These are phyloP conservation scores for Ricordea florida DNA, from an alignment of 92 coral and sea anemone species.

Conservation along the genomic window DNA sequence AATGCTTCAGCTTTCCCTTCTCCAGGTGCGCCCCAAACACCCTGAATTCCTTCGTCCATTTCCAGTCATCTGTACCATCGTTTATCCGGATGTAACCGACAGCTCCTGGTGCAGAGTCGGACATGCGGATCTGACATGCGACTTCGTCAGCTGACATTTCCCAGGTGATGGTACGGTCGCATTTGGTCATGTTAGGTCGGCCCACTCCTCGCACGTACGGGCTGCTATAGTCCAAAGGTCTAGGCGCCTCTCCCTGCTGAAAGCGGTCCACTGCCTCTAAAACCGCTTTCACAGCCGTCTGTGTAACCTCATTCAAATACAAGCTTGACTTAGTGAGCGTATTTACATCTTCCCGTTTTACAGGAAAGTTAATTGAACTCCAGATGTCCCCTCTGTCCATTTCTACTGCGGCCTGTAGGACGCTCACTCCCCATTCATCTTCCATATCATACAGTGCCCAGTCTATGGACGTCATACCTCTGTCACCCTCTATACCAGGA, in stretches of 20 bases:
- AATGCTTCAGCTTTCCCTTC: conserved; percentile 17
- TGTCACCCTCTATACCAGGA: conserved; percentile 88
- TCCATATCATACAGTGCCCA: conserved; percentile 71
- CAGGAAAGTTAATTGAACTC: conserved; percentile 62
- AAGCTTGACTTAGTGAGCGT: conserved; percentile 81
- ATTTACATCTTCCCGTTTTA: conserved; percentile 69
- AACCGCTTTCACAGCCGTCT: conserved; percentile 59
- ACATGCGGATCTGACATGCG: conserved; percentile 79
- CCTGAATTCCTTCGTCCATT: conserved; percentile 58
- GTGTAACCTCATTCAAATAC: conserved; percentile 73
- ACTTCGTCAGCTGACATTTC: conserved; percentile 71
- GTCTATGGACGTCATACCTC: conserved; percentile 73
- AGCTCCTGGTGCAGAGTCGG: conserved; percentile 81
- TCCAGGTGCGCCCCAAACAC: conserved; percentile 82
- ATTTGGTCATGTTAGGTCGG: conserved; percentile 60
- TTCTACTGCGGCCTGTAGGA: conserved; percentile 69
- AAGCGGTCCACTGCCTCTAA: conserved; percentile 60
- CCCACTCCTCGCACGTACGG: conserved; percentile 54
- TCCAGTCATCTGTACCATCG: neutral
- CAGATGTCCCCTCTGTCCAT: conserved; percentile 85
- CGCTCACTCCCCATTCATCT: conserved; percentile 79
- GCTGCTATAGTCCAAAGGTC: conserved; percentile 59
- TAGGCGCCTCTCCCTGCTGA: conserved; percentile 25
- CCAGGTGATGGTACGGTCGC: conserved; percentile 76
- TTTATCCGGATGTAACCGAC: conserved; percentile 28